phyloP scores from a whole-genome alignment of 2,113 vertebrate genomes.

The Barnardius zonarius region DNA sequence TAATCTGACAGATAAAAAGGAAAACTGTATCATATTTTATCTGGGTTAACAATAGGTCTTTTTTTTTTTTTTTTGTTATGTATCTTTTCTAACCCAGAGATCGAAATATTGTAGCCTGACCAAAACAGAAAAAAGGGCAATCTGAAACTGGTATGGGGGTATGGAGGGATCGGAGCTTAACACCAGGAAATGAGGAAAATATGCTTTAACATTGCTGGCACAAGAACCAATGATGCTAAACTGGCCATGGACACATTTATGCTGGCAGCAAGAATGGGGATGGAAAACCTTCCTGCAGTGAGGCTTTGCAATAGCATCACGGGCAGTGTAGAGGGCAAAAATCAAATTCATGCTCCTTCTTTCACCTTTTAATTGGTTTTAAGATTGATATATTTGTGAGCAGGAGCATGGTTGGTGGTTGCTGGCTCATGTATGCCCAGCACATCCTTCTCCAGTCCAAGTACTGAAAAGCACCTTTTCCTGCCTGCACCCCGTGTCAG shows the following conservation, averaged over 20 bases:
- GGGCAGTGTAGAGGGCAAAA: not conserved
- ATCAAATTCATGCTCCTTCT: not conserved
- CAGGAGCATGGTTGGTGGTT: not conserved
- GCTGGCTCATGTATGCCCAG: not conserved
- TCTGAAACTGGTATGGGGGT: not conserved
- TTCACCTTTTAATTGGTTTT: not conserved
- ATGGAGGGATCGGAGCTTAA: not conserved
- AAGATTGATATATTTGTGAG: not conserved
- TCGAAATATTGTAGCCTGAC: not conserved
- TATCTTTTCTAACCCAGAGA: not conserved
- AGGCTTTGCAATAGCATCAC: not conserved
- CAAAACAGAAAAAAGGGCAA: not conserved
- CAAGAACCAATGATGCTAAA: not conserved
- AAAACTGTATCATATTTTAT: accelerated
- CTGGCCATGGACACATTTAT: not conserved
- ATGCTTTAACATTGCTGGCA: not conserved
- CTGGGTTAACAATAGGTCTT: not conserved
- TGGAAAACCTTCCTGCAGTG: not conserved
- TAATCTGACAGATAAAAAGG: not conserved
- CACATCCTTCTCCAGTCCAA: not conserved
- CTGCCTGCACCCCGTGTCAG: accelerated
- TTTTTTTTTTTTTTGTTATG: accelerated
- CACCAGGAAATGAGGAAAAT: not conserved
- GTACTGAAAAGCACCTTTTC: not conserved
- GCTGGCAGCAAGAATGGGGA: not conserved